Base-by-base conservation (phyloP, 2,888 invertebrate species). In the Drosophila robusta region DNA sequence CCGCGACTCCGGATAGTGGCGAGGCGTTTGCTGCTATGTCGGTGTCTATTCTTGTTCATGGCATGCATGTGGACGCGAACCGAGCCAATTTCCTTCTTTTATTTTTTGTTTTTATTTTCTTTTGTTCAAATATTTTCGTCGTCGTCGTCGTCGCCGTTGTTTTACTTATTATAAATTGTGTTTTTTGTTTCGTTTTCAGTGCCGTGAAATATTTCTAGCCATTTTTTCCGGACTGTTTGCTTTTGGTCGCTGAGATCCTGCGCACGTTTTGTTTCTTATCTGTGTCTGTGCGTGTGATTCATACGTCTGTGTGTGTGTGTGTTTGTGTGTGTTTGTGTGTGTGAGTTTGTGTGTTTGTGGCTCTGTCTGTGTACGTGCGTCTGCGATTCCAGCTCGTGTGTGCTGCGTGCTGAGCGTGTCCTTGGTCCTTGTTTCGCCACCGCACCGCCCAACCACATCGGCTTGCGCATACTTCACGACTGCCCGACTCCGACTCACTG, bases 181-280 rank as follows among this genome's bases (percentile, higher is more conserved):
- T 57, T 73, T 72, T 72, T 67, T 79, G 49, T 72, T 70, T 75
- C 61, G 54, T 64, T 78, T 73, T 61, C 44, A 62, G 67, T 75
- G 69, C 72, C 74, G 79, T 87, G 72, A 87, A 89, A 87, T 85
- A 87, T 85, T 85, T 76, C 73, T 67, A 68, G 67, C 70, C 69
- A 87, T 85, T 89, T 85, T 85, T 85, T 89, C 84, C 87, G 87
- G 76, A 75, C 86, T 85, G 87, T 89, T 87, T 85, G 69, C 64
- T 69, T 74, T 57, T 64, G 75, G 81, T 78, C 73, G 72, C 81
- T 73, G 81, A 85, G 66, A 88, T 89, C 89, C 84, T 87, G 89
- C 84, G 89, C 87, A 89, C 87, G 76, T 70, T 70, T 83, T 89
- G 68, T 61, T 78, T 76, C 76, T 87, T 89, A 87, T 87, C 80